phyloP scores from a whole-genome alignment of 2,797 vertebrate species.

The Syncerus caffer region DNA sequence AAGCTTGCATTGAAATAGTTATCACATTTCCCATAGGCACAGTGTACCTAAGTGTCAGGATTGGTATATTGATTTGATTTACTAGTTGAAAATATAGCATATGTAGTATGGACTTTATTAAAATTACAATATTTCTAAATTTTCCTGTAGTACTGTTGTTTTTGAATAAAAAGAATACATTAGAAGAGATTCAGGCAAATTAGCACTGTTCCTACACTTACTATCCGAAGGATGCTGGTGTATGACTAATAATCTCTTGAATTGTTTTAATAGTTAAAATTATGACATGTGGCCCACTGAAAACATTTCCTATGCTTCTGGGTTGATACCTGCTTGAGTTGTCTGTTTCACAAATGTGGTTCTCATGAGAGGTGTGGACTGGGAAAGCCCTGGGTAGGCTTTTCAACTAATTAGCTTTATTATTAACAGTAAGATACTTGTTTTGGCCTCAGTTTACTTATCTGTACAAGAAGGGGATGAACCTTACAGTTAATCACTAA shows the following conservation, averaged over 20 bases:
- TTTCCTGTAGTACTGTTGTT: not conserved
- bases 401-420: not conserved
- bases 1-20: not conserved
- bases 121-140: constrained; percentile 13
- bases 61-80: not conserved
- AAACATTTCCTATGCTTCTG: not conserved
- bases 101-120: not conserved
- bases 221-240: not conserved
- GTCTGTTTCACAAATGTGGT: not conserved
- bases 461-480: not conserved
- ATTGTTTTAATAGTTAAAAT: constrained; percentile 9
- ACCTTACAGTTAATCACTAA: not conserved
- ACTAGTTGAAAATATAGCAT: not conserved
- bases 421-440: not conserved
- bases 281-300: not conserved
- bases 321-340: not conserved
- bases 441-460: not conserved
- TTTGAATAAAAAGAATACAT: constrained; percentile 5
- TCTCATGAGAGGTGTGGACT: not conserved
- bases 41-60: not conserved
- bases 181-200: constrained; percentile 40
- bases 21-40: not conserved
- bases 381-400: not conserved
- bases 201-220: not conserved
- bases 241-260: not conserved